These are phyloP conservation scores for Heteromurus nitidus DNA, from an alignment of 2,888 invertebrate genomes.

Conservation along the genomic window DNA sequence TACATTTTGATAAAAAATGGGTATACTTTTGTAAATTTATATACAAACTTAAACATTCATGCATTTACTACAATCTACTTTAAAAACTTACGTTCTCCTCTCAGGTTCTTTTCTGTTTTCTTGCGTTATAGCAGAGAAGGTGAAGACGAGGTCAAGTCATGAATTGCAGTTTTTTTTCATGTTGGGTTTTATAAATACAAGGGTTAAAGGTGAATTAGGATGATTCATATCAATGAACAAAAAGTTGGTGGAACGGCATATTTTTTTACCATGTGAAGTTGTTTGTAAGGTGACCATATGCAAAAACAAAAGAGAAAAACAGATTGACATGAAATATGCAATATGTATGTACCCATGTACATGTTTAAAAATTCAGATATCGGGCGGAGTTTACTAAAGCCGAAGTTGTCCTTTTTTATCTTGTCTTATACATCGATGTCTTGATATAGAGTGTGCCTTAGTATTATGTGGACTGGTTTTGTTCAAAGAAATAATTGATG, in stretches of 20 bases:
- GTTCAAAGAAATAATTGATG: constrained; percentile 10
- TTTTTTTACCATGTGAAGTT: constrained; percentile 40
- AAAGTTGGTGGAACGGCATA: constrained; percentile 43
- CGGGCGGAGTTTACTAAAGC: not conserved
- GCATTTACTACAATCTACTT: constrained; percentile 1
- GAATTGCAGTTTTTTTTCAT: constrained; percentile 55
- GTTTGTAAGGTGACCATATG: constrained; percentile 56
- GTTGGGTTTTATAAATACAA: constrained; percentile 37
- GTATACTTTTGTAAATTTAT: constrained; percentile 10
- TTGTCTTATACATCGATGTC: not conserved
- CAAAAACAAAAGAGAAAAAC: constrained; percentile 27
- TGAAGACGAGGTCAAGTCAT: constrained; percentile 54
- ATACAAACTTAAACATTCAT: too few species aligned
- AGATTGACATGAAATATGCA: constrained; percentile 28
- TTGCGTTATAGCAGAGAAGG: constrained; percentile 49
- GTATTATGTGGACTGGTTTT: not conserved
- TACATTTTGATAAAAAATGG: constrained; percentile 24
- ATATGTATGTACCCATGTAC: constrained; percentile 15
- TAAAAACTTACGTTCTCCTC: constrained; percentile 72
- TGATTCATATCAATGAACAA: constrained; percentile 34
- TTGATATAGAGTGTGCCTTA: not conserved
- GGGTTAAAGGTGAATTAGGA: constrained; percentile 30
- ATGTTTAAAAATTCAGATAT: constrained; percentile 18
- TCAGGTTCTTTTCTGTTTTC: constrained; percentile 72
- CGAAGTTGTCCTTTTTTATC: not conserved